These are phyloP conservation scores for Agapornis canus DNA, from an alignment of 2,797 vertebrate genomes.

Conservation along the genomic window DNA sequence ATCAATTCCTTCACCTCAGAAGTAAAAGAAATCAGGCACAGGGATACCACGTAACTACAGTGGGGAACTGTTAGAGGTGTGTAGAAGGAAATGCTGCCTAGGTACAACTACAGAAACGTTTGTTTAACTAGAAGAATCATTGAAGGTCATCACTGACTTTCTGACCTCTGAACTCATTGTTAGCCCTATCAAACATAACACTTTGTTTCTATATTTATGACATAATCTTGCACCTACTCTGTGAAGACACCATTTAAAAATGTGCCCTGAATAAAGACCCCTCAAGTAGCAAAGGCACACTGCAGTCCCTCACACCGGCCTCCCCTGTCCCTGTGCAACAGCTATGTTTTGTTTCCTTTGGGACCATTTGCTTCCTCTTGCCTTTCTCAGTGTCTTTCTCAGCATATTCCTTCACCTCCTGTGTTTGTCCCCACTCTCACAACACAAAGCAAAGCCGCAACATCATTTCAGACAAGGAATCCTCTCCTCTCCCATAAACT, in stretches of 20 bases:
- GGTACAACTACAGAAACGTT: neutral
- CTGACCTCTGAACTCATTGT: neutral
- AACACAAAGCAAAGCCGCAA: neutral
- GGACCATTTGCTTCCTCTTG: neutral
- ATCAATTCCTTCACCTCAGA: neutral
- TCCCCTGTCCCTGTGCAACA: neutral
- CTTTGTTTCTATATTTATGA: neutral
- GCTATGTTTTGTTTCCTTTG: rapidly evolving
- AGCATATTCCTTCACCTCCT: neutral
- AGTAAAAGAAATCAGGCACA: neutral
- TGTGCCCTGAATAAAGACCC: neutral
- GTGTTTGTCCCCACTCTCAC: neutral
- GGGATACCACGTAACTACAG: neutral
- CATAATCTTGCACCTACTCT: neutral
- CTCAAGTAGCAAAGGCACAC: neutral
- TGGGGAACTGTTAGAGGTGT: neutral
- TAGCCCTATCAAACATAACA: neutral
- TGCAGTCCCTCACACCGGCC: rapidly evolving
- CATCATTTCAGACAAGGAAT: neutral
- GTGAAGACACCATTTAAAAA: neutral
- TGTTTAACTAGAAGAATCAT: neutral
- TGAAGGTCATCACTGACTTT: neutral
- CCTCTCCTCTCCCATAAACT: neutral
- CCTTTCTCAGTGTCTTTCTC: neutral
- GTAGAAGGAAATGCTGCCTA: neutral